phyloP scores from a whole-genome alignment of 2,113 vertebrate species.

The Dendrocopos noguchii region DNA sequence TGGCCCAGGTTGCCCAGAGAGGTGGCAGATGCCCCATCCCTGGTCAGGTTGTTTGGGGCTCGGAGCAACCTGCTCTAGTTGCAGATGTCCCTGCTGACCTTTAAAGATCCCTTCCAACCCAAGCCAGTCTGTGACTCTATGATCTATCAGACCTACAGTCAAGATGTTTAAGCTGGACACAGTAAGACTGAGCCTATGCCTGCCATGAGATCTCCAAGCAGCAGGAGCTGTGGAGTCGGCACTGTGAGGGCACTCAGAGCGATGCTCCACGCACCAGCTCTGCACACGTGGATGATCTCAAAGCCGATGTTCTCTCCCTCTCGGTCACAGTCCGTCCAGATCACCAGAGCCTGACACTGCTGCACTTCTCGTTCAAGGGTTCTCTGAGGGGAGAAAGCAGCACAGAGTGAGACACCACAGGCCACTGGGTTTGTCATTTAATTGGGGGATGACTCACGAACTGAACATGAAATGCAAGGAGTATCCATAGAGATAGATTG shows the following conservation, averaged over 20 bases:
- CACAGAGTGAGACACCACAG: not conserved
- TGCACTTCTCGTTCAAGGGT: conserved; percentile 89
- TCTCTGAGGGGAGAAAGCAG: conserved; percentile 72
- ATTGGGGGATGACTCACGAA: conserved; percentile 10
- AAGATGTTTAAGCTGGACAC: not conserved
- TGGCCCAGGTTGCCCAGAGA: not conserved
- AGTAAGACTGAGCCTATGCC: fast-evolving
- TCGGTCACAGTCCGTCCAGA: conserved; percentile 98
- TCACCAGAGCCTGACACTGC: conserved; percentile 90
- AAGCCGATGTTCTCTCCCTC: conserved; percentile 99
- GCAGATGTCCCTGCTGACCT: too few species aligned
- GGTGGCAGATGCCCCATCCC: not conserved
- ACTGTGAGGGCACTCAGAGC: not conserved
- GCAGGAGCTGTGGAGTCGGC: not conserved
- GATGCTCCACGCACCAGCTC: conserved; percentile 84
- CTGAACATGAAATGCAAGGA: not conserved
- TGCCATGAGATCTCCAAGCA: not conserved
- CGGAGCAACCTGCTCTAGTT: not conserved
- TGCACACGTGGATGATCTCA: conserved; percentile 94
- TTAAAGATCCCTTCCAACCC: not conserved
- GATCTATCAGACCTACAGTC: not conserved
- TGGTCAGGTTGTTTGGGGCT: not conserved
- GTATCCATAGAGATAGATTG: conserved; percentile 37
- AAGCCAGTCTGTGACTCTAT: not conserved
- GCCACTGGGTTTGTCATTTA: not conserved